Conservation (phyloP, 2,888 invertebrate genomes). For the Spisula subtruncata region DNA sequence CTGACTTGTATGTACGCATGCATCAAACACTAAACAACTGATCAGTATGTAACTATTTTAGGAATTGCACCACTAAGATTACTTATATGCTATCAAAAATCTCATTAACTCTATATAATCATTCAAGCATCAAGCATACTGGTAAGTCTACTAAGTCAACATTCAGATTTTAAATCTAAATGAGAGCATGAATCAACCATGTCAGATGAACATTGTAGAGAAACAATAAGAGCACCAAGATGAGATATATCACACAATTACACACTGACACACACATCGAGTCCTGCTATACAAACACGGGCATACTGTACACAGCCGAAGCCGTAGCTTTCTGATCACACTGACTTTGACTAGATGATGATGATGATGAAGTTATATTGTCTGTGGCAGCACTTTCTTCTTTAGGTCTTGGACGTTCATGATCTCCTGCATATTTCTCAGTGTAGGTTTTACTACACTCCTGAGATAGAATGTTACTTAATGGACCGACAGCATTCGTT, state of each 20-base stretch:
- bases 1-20: neutral
- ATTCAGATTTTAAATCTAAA: neutral
- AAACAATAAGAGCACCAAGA: neutral
- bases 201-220: neutral
- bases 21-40: neutral
- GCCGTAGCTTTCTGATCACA: conserved; percentile 36
- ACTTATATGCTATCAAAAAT: neutral
- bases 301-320: conserved; percentile 79
- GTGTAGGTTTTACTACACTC: conserved; percentile 80
- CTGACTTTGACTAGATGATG: conserved; percentile 21
- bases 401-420: conserved; percentile 66
- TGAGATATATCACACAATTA: neutral
- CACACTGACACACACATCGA: neutral
- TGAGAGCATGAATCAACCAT: neutral
- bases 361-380: conserved; percentile 26
- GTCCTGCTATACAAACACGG: conserved; percentile 72
- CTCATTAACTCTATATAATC: neutral
- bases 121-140: neutral
- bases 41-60: neutral
- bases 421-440: conserved; percentile 75
- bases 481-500: conserved; percentile 81
- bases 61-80: neutral
- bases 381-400: conserved; percentile 67
- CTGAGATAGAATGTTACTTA: conserved; percentile 82
- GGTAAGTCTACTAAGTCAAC: neutral